phyloP scores from a whole-genome alignment of 2,797 vertebrate species.

The Varecia variegata region DNA sequence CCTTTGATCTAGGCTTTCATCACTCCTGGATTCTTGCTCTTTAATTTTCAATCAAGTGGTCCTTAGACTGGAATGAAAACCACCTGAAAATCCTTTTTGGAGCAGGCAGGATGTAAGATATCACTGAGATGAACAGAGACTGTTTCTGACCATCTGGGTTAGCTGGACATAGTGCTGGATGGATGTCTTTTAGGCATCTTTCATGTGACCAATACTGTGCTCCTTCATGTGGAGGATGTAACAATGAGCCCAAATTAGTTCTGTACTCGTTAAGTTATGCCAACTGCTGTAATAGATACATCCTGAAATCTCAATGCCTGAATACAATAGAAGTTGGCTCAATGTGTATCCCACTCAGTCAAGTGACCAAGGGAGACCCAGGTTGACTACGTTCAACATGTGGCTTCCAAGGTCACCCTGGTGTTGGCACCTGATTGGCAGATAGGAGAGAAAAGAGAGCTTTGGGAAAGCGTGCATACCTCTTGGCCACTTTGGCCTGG shows the following conservation, averaged over 20 bases:
- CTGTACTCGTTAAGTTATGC: neutral
- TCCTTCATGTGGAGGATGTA: neutral
- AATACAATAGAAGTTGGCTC: neutral
- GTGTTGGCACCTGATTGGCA: neutral
- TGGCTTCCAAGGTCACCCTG: neutral
- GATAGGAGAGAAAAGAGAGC: neutral
- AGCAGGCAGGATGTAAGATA: slow-evolving; percentile 3
- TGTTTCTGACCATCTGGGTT: neutral
- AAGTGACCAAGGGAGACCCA: neutral
- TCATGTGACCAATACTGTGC: neutral
- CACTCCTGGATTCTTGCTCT: slow-evolving; percentile 27
- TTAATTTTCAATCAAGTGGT: slow-evolving; percentile 55
- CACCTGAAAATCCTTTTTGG: slow-evolving; percentile 38
- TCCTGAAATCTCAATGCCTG: neutral
- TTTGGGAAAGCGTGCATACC: neutral
- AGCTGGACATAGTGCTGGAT: neutral
- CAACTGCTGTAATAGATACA: neutral
- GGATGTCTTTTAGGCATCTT: neutral
- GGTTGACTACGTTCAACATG: neutral
- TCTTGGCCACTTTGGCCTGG: neutral
- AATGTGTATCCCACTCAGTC: neutral
- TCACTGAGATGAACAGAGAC: slow-evolving; percentile 41
- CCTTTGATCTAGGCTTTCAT: slow-evolving; percentile 42
- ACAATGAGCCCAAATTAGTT: neutral
- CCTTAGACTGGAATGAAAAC: slow-evolving; percentile 26